Conservation (phyloP, 1,140 invertebrate species). For the Fopius arisanus region DNA sequence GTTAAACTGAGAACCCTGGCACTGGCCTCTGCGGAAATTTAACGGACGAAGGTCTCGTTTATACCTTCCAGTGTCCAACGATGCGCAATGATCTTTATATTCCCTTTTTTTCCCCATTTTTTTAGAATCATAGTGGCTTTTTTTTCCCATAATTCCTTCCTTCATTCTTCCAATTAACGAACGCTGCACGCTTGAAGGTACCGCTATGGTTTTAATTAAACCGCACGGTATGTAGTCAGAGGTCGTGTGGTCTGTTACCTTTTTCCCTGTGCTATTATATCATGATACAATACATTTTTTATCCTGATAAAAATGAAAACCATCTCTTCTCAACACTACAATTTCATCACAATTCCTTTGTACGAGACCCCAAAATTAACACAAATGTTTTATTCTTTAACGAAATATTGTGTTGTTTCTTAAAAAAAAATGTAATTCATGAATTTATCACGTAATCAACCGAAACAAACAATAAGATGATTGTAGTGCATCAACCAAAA, state of each 20-base stretch:
- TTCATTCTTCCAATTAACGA: constrained; percentile 4
- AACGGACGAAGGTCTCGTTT: background rate
- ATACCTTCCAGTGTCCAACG: background rate
- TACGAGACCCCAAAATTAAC: too few relatives aligned
- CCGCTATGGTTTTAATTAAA: constrained; percentile 15
- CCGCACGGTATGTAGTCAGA: constrained; percentile 6
- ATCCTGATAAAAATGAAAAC: background rate
- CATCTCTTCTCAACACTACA: too few relatives aligned
- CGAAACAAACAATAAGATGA: too few relatives aligned
- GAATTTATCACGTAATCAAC: too few relatives aligned
- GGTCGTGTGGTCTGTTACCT: background rate
- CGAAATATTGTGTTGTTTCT: too few relatives aligned
- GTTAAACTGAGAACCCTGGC: constrained; percentile 6
- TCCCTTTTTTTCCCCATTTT: background rate
- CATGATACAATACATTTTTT: constrained; percentile 1
- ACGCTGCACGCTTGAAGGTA: background rate
- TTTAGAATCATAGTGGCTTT: background rate
- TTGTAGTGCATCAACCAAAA: too few relatives aligned
- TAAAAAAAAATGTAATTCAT: too few relatives aligned
- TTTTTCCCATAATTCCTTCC: constrained; percentile 9
- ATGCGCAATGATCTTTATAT: constrained; percentile 6
- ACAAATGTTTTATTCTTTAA: too few relatives aligned
- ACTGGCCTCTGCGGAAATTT: background rate
- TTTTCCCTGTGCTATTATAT: background rate
- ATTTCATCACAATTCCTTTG: too few relatives aligned